Evolutionary conservation across 2,797 vertebrate species (phyloP), one percentile per base, ranked within the genome.

Genomic region (Rhinophrynus dorsalis): DNA sequence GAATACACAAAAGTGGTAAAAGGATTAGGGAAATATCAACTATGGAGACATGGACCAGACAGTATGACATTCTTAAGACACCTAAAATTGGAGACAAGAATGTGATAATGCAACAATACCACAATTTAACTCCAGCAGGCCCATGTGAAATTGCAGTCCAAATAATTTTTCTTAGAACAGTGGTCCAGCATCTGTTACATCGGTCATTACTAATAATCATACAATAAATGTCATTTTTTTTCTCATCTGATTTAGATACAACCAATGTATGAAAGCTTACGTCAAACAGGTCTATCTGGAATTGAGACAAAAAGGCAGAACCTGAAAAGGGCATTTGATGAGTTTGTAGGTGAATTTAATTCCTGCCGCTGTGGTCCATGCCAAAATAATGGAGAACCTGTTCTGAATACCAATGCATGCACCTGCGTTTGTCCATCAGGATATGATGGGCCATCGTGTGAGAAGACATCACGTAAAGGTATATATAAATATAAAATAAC

Each of bases 301-400:
- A 18, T 84, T 18, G 87, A 90, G 32, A 45, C 24, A 1, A 91
- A 95, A 62, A 10, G 86, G 67, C 81, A 75, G 65, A 87, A 95
- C 82, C 58, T 99, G 78, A 84, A 63, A 67, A 76, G 5, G 29
- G 95, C 89, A 6, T 81, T 86, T 80, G 90, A 92, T 0, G 91
- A 94, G 54, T 98, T 94, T 64, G 40, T 93, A 79, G 62, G 68
- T 73, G 89, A 95, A 66, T 98, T 95, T 65, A 81, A 88, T 0
- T 3, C 92, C 11, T 99, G 97, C 26, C 94, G 79, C 78, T 99
- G 96, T 0, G 81, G 86, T 2, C 86, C 90, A 0, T 98, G 97
- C 79, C 83, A 73, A 44, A 85, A 98, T 79, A 92, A 92, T 0
- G 95, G 94, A 0, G 74, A 91, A 20, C 88, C 93, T 0, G 2